These are phyloP conservation scores for Psittacula echo DNA, from an alignment of 2,797 vertebrate genomes.

Conservation along the genomic window DNA sequence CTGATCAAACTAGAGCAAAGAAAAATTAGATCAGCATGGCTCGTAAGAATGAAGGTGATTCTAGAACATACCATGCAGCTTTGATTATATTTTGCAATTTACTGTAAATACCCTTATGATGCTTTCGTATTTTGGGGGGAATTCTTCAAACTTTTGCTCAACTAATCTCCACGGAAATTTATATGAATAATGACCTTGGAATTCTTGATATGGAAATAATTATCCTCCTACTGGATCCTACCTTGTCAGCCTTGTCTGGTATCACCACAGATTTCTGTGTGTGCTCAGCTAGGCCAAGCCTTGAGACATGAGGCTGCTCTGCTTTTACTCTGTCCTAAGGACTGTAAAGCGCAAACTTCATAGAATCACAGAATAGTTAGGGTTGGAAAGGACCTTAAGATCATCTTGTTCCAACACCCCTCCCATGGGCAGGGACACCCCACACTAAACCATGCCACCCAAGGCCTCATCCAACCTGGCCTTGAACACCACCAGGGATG, in stretches of 20 bases:
- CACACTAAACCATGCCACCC: too few relatives aligned
- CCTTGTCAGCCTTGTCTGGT: background rate
- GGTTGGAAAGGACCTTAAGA: background rate
- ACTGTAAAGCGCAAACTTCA: background rate
- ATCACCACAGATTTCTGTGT: background rate
- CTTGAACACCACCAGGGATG: too few relatives aligned
- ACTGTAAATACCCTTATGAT: background rate
- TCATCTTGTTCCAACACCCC: background rate
- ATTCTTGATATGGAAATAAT: conserved; percentile 20
- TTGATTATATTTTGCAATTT: conserved; percentile 12
- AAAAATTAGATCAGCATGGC: background rate
- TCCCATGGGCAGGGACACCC: background rate
- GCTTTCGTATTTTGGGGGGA: background rate
- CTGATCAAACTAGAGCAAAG: background rate
- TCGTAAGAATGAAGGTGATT: background rate
- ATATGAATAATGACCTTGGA: background rate
- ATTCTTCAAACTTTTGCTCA: conserved; percentile 16
- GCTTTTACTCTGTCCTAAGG: background rate
- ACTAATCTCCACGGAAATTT: background rate
- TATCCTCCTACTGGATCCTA: background rate
- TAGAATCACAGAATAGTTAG: background rate
- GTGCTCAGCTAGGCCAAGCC: background rate
- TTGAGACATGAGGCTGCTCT: background rate
- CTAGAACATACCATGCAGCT: background rate
- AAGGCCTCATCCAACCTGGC: too few relatives aligned